A percentile compares a stretch with the other conserved stretches of the same genome.
phyloP scores from a whole-genome alignment of 2,113 vertebrate species.

The Argyrosomus japonicus region DNA sequence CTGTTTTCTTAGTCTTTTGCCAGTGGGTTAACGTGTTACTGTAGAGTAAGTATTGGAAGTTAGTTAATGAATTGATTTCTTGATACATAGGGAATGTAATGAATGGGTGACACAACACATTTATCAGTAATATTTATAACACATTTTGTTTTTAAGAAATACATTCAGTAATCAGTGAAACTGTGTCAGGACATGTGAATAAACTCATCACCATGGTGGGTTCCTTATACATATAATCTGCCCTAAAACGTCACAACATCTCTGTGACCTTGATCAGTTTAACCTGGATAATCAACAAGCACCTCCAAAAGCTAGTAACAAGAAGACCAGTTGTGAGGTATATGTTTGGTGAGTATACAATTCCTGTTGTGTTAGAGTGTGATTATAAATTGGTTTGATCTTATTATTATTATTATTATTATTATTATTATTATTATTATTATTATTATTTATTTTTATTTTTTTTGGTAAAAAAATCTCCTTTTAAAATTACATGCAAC shows the following conservation, averaged over 20 bases:
- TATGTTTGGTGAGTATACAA: neutral
- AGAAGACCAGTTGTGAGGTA: neutral
- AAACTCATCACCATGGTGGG: slow-evolving; percentile 22
- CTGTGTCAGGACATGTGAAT: slow-evolving; percentile 3
- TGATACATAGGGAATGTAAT: neutral
- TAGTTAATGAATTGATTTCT: neutral
- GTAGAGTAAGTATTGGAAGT: neutral
- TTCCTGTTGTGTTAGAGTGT: neutral
- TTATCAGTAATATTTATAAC: neutral
- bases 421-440: too few species aligned
- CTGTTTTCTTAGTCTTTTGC: too few species aligned
- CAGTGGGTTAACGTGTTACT: neutral
- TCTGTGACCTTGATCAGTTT: slow-evolving; percentile 35
- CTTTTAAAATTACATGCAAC: too few species aligned
- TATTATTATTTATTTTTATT: too few species aligned
- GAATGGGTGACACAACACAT: neutral
- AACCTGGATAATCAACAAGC: slow-evolving; percentile 1
- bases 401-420: too few species aligned
- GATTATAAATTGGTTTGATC: neutral
- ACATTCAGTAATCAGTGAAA: neutral
- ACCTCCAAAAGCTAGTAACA: neutral
- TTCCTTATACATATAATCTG: slow-evolving; percentile 18
- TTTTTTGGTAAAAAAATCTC: too few species aligned
- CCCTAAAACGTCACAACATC: slow-evolving; percentile 8
- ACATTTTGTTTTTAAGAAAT: neutral